These are phyloP conservation scores for Philaenus spumarius DNA, from an alignment of 1,140 invertebrate genomes.

Conservation along the genomic window DNA sequence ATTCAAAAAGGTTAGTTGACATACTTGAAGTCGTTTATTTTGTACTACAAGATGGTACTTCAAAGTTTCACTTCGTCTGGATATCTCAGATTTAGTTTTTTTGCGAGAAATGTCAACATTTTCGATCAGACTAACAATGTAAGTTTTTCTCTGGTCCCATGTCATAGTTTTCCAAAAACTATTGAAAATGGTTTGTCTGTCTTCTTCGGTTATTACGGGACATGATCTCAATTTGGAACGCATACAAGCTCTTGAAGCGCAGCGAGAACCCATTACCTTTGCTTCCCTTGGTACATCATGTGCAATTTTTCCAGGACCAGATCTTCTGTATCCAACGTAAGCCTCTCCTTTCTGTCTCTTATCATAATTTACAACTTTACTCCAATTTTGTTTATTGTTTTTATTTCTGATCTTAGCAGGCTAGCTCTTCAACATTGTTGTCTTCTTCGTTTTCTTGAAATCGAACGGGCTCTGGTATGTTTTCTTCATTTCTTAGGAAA, in stretches of 20 bases:
- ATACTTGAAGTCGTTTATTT: neutral
- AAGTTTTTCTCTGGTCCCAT: slow-evolving; percentile 9
- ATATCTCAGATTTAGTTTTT: slow-evolving; percentile 5
- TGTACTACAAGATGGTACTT: slow-evolving; percentile 5
- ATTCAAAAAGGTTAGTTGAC: neutral
- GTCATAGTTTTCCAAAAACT: slow-evolving; percentile 6
- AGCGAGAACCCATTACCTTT: neutral
- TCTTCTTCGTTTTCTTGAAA: no score
- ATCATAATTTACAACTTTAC: slow-evolving; percentile 2
- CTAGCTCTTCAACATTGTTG: neutral
- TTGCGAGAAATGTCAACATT: slow-evolving; percentile 5
- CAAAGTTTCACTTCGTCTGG: slow-evolving; percentile 5
- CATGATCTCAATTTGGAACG: slow-evolving; percentile 6
- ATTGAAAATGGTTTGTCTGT: neutral
- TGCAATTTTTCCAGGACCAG: slow-evolving; percentile 6
- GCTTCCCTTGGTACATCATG: slow-evolving; percentile 9
- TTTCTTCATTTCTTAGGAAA: neutral
- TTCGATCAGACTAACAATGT: slow-evolving; percentile 11
- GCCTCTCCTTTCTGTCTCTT: slow-evolving; percentile 12
- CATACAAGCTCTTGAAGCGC: slow-evolving; percentile 4
- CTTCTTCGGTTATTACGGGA: slow-evolving; percentile 3
- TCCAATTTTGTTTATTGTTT: slow-evolving; percentile 6
- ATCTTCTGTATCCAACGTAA: slow-evolving; percentile 12
- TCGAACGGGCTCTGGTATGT: no score
- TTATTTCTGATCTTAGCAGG: slow-evolving; percentile 10